Evolutionary conservation across 2,113 vertebrate genomes (phyloP), one percentile per base, ranked within the genome.

Genomic region (Antigone vipio): DNA sequence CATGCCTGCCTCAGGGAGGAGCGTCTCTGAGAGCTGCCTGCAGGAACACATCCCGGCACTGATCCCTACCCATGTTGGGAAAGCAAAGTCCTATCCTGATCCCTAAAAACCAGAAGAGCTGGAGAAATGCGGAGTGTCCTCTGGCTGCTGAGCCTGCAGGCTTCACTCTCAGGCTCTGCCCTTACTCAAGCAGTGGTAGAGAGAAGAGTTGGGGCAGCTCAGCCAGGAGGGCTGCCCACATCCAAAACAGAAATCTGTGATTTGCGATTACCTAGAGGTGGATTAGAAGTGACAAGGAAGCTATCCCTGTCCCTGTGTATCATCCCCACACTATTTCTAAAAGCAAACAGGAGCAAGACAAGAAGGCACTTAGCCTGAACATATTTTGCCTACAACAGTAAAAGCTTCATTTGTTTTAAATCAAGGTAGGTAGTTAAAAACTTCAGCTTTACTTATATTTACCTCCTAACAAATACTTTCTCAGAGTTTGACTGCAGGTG

Each of bases 401-500:
- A 80, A 93, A 95, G 52, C 38, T 66, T 85, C 2, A 74, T n/a
- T 83, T 66, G 8, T 91, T 94, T 89, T 79, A 72, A 82, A 93
- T 58, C 40, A 92, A 74, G 29, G 49, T 52, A 94, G 64, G 52
- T 76, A 69, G 21, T 62, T 27, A 90, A 50, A 63, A 73, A 34
- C 15, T 91, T 93, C 42, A 69, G n/a, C 52, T 53, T 22, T 58
- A 53, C n/a, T 66, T 81, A 9, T 34, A 92, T 60, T 83, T 93
- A 87, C 6, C 50, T 30, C 24, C 23, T 66, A 89, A 38, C 9
- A 89, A 82, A 66, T 44, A 58, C 29, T 58, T 79, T 68, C 66
- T 64, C 56, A 47, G 73, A 69, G 59, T 76, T 34, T 63, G 64
- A 80, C 68, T 64, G 72, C 50, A 73, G 38, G 26, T 32, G 12